Conservation (phyloP, 2,113 vertebrate genomes). For the Marmota flaviventris region DNA sequence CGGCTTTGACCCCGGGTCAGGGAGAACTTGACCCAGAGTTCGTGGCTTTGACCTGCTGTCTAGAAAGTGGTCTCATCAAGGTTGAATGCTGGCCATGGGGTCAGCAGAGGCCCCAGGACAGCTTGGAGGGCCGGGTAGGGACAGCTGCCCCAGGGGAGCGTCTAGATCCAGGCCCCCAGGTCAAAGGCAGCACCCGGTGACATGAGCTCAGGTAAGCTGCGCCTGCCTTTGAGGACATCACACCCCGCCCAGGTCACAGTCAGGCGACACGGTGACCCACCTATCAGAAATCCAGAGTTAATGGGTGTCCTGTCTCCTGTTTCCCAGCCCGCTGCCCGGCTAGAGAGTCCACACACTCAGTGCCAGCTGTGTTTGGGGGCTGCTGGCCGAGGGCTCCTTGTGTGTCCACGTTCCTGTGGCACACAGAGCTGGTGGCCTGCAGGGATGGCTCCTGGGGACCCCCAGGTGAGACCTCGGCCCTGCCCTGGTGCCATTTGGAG, state of each 20-base stretch:
- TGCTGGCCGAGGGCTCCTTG: accelerated
- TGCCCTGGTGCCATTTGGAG: accelerated
- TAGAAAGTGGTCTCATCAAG: neutral
- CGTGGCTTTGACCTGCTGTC: neutral
- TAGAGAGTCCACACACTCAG: accelerated
- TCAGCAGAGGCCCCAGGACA: neutral
- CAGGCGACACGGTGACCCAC: accelerated
- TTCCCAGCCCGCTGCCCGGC: accelerated
- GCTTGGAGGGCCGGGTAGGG: accelerated
- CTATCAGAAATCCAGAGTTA: too few species aligned
- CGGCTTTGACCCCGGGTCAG: too few species aligned
- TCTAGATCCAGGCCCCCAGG: neutral
- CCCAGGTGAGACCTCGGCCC: neutral
- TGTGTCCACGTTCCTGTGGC: neutral
- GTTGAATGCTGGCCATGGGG: neutral
- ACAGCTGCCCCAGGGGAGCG: neutral
- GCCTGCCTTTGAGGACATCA: neutral
- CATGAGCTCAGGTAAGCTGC: neutral
- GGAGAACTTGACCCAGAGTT: neutral
- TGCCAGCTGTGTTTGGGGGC: accelerated
- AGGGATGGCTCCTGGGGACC: neutral
- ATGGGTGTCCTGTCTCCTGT: accelerated
- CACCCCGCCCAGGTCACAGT: accelerated
- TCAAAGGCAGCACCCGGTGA: accelerated
- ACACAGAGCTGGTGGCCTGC: too few species aligned